Conservation (phyloP, 2,888 invertebrate genomes). For the Oligia strigilis region DNA sequence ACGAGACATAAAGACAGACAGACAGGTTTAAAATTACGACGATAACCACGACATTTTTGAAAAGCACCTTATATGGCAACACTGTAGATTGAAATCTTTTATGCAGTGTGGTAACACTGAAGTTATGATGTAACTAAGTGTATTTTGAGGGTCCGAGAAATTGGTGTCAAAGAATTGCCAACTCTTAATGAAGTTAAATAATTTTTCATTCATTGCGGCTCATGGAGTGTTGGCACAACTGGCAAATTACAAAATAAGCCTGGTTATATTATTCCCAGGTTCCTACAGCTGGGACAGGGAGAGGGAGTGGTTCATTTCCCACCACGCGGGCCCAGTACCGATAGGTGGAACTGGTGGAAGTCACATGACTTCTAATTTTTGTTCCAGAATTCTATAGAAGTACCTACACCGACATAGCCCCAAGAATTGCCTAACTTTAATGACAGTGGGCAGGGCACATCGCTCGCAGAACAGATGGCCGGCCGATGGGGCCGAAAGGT, state of each 20-base stretch:
- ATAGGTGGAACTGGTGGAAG: too few relatives aligned
- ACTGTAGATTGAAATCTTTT: slow-evolving; percentile 48
- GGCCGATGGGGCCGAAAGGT: too few relatives aligned
- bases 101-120: slow-evolving; percentile 38
- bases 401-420: too few relatives aligned
- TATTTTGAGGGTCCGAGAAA: slow-evolving; percentile 15
- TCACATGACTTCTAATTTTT: neutral
- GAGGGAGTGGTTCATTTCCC: too few relatives aligned
- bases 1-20: slow-evolving; percentile 7
- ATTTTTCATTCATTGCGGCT: neutral
- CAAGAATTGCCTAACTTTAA: too few relatives aligned
- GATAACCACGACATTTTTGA: slow-evolving; percentile 19
- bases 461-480: too few relatives aligned
- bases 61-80: slow-evolving; percentile 45
- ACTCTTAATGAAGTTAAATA: neutral
- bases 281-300: neutral
- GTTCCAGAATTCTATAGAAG: neutral
- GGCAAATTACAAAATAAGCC: neutral
- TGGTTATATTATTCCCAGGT: neutral
- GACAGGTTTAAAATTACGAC: slow-evolving; percentile 11
- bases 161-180: slow-evolving; percentile 10
- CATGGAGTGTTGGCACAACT: neutral
- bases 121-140: slow-evolving; percentile 14
- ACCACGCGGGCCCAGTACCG: too few relatives aligned
- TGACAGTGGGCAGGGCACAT: too few relatives aligned